These are phyloP conservation scores for Polypterus bichir DNA, from an alignment of 2,113 vertebrate genomes.

Conservation along the genomic window DNA sequence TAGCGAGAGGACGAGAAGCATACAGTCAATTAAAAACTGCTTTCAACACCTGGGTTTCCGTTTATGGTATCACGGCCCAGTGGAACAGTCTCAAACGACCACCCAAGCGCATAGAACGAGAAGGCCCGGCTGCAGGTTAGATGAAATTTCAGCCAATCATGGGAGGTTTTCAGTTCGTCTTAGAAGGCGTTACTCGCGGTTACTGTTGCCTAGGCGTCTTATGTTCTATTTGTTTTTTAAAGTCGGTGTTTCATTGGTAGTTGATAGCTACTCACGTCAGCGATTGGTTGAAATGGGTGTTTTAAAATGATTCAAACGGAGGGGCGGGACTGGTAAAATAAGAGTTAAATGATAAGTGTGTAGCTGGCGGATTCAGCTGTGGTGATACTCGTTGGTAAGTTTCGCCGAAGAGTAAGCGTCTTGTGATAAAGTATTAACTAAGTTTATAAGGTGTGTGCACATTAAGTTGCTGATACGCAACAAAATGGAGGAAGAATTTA, in stretches of 20 bases:
- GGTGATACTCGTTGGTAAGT: no score
- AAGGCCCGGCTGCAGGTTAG: no score
- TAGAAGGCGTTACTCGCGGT: not conserved
- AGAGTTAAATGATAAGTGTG: not conserved
- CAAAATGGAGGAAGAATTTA: not conserved
- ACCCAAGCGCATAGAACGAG: no score
- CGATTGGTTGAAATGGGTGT: conserved; percentile 10
- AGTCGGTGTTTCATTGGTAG: conserved; percentile 9
- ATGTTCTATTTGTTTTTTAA: conserved; percentile 28
- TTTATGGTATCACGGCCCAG: no score
- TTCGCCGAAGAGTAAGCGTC: no score
- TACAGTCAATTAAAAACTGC: no score
- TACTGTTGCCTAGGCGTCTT: conserved; percentile 11
- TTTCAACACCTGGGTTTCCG: no score
- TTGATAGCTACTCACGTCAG: conserved; percentile 37
- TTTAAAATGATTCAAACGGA: conserved; percentile 19
- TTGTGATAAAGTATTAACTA: no score
- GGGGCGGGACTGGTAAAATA: conserved; percentile 3
- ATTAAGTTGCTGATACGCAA: not conserved
- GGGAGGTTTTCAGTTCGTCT: conserved; percentile 4
- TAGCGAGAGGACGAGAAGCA: no score
- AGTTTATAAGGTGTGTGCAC: no score
- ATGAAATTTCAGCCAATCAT: conserved; percentile 23
- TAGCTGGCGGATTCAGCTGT: not conserved
- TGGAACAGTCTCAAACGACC: no score